These are phyloP conservation scores for Solenopsis fugax DNA, from an alignment of 1,140 invertebrate genomes.

Conservation along the genomic window DNA sequence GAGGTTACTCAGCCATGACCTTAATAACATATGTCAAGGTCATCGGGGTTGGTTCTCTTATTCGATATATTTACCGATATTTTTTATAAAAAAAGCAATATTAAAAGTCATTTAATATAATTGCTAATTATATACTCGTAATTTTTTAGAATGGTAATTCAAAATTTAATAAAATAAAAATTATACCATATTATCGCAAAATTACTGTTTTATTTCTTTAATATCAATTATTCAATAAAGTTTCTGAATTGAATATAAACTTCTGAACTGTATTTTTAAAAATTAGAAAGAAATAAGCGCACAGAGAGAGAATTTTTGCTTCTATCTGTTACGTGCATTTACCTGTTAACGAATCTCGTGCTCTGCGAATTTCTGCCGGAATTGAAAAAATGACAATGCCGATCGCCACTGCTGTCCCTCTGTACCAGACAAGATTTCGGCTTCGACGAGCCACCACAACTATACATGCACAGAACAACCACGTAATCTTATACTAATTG, in stretches of 20 bases:
- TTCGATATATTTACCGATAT: too few relatives aligned
- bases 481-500: constrained; percentile 84
- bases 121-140: background rate
- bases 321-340: constrained; percentile 76
- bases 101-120: background rate
- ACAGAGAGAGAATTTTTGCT: constrained; percentile 6
- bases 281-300: constrained; percentile 17
- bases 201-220: background rate
- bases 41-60: too few relatives aligned
- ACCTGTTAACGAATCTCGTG: constrained; percentile 86
- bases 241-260: background rate
- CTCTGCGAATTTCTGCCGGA: constrained; percentile 84
- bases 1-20: too few relatives aligned
- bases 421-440: constrained; percentile 93
- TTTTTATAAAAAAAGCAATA: background rate
- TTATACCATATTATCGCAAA: background rate
- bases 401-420: constrained; percentile 87
- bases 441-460: constrained; percentile 90
- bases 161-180: constrained; percentile 22
- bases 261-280: background rate
- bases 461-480: constrained; percentile 87
- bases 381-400: constrained; percentile 86
- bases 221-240: constrained; percentile 8
- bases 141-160: background rate
- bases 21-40: too few relatives aligned